phyloP scores from a whole-genome alignment of 2,888 invertebrate genomes.

The Hyposoter dolosus region DNA sequence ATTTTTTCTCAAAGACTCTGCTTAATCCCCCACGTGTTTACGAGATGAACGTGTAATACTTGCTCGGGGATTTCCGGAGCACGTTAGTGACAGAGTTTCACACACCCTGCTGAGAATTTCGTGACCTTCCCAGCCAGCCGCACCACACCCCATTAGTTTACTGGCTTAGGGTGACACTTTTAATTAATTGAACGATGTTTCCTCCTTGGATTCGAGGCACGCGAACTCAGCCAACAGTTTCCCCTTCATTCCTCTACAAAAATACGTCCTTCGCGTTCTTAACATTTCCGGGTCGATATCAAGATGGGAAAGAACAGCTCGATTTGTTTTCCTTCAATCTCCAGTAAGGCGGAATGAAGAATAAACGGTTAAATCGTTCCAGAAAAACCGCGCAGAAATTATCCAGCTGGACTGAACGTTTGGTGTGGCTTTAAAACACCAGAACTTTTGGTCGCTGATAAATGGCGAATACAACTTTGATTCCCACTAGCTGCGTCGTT shows the following conservation, averaged over 20 bases:
- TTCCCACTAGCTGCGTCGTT: neutral
- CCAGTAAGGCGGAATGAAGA: neutral
- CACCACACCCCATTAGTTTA: conserved; percentile 21
- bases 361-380: neutral
- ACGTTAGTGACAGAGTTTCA: conserved; percentile 12
- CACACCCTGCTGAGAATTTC: conserved; percentile 17
- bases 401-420: neutral
- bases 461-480: neutral
- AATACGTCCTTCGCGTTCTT: conserved; percentile 2
- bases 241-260: neutral
- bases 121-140: neutral
- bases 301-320: neutral
- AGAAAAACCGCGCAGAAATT: neutral
- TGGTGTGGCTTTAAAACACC: neutral
- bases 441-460: neutral
- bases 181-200: conserved; percentile 60
- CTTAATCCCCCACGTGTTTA: neutral
- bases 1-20: neutral
- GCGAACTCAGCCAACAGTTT: neutral
- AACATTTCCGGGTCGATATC: neutral
- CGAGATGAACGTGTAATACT: neutral
- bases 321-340: neutral
- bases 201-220: conserved; percentile 30
- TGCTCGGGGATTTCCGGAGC: neutral
- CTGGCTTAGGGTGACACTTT: conserved; percentile 36